A percentile compares a stretch with the other conserved stretches of the same genome.
Evolutionary conservation across 2,888 invertebrate species (phyloP).

Genomic region (Limnephilus lunatus): DNA sequence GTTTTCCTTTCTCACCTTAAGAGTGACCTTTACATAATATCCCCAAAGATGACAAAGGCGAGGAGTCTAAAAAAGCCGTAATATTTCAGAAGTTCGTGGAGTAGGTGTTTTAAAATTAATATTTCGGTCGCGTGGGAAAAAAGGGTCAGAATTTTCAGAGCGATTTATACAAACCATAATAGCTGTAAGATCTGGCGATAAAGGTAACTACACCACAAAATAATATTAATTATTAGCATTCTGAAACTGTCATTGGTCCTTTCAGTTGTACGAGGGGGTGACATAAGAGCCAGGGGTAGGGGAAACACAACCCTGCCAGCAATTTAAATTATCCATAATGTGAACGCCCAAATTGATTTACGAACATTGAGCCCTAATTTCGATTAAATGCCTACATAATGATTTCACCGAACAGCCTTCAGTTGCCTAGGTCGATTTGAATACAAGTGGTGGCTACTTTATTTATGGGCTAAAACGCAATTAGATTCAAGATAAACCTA

Average conservation of each 20-base stretch:
- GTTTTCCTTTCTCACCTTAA: neutral
- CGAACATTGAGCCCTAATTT: conserved; percentile 58
- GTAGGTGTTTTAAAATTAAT: too few relatives aligned
- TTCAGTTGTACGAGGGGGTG: conserved; percentile 15
- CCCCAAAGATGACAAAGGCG: neutral
- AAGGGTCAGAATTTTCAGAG: neutral
- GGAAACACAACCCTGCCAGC: conserved; percentile 17
- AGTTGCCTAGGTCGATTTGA: neutral
- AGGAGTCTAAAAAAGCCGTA: neutral
- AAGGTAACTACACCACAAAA: conserved; percentile 4
- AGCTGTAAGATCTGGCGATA: conserved; percentile 25
- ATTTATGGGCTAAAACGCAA: conserved; percentile 8
- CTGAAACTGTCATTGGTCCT: conserved; percentile 16
- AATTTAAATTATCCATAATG: conserved; percentile 56
- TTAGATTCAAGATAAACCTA: neutral
- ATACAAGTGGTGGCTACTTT: neutral
- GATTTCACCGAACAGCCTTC: neutral
- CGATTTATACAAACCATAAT: conserved; percentile 15
- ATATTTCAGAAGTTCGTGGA: too few relatives aligned
- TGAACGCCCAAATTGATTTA: conserved; percentile 54
- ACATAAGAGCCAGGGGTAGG: neutral
- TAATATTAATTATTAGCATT: conserved; percentile 40
- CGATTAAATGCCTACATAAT: conserved; percentile 39
- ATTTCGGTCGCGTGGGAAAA: neutral
- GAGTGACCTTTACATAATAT: too few relatives aligned